Evolutionary conservation across 2,797 vertebrate genomes (phyloP).

Genomic region (Mormyrops boulengeri): DNA sequence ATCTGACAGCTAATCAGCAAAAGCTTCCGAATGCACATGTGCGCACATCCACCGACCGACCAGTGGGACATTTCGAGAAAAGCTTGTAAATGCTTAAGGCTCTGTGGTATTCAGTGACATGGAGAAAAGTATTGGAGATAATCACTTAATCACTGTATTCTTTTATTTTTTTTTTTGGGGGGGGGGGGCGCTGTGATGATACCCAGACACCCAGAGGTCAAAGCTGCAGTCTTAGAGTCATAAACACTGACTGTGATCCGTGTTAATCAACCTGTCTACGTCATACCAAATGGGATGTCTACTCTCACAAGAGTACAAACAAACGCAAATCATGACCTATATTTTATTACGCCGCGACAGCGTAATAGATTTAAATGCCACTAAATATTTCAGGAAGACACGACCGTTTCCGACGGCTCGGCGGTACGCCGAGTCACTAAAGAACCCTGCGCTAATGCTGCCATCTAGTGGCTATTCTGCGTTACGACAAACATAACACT

Average conservation of each 20-base stretch:
- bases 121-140: not conserved
- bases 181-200: not conserved
- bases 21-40: not conserved
- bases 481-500: not conserved
- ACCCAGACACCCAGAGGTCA: not conserved
- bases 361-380: not conserved
- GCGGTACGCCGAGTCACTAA: not conserved
- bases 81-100: not conserved
- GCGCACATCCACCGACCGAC: not conserved
- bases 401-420: not conserved
- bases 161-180: not conserved
- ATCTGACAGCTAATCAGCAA: not conserved
- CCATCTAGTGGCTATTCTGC: conserved; percentile 33
- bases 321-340: not conserved
- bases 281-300: not conserved
- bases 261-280: not conserved
- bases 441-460: conserved; percentile 1
- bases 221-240: not conserved
- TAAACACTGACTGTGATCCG: not conserved
- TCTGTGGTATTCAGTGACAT: not conserved
- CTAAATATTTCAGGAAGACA: not conserved
- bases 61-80: not conserved
- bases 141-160: not conserved
- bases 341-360: not conserved
- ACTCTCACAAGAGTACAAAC: not conserved